Conservation (phyloP, 2,797 vertebrate species). For the Cynopterus sphinx region DNA sequence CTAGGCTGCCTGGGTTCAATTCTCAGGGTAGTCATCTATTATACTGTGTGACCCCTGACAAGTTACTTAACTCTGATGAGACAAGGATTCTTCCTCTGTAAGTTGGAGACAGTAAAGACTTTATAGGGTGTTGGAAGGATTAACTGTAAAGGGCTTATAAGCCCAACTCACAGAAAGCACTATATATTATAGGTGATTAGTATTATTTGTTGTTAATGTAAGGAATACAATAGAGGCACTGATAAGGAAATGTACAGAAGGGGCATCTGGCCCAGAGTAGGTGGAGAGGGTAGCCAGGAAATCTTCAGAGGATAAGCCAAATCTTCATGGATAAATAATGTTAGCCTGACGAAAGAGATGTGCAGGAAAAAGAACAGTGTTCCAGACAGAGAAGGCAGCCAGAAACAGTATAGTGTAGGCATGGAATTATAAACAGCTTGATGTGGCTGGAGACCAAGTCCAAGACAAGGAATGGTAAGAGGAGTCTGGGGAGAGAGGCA, state of each 20-base stretch:
- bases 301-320: background rate
- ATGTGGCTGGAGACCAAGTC: background rate
- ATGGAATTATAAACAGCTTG: background rate
- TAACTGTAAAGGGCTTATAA: background rate
- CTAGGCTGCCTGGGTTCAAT: background rate
- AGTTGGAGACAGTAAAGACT: background rate
- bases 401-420: background rate
- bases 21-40: background rate
- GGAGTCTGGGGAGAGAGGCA: background rate
- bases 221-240: background rate
- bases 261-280: background rate
- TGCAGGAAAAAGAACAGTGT: background rate
- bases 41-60: background rate
- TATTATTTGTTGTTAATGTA: background rate
- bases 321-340: background rate
- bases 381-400: background rate
- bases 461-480: background rate
- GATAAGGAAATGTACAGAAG: background rate
- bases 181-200: background rate
- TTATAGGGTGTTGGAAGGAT: background rate
- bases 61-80: slow-evolving; percentile 18
- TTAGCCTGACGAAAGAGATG: slow-evolving; percentile 13
- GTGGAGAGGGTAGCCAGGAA: background rate
- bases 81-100: slow-evolving; percentile 7
- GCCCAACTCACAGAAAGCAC: background rate